Evolutionary conservation across 64 coral and sea anemone genomes (phyloP).

Genomic region (Orbicella faveolata): DNA sequence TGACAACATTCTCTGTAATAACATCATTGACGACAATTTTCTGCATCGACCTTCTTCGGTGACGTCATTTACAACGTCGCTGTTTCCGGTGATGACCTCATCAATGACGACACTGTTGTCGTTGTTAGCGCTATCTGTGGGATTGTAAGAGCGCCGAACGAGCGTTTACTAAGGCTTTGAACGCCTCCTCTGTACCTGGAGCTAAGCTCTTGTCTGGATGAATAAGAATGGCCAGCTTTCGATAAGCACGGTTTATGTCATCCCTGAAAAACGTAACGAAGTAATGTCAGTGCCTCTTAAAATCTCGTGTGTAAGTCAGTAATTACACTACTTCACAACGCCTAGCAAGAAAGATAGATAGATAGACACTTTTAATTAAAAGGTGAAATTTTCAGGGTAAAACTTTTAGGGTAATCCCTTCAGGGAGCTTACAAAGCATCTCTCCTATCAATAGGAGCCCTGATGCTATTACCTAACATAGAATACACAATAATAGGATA

Average conservation of each 20-base stretch:
- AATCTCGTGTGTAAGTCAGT: too few relatives aligned
- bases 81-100: not conserved
- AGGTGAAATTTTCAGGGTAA: not conserved
- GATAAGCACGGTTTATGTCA: constrained; percentile 96
- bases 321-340: too few relatives aligned
- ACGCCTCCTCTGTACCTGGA: constrained; percentile 93
- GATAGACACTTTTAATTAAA: not conserved
- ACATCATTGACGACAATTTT: too few relatives aligned
- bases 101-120: not conserved
- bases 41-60: not conserved
- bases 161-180: constrained; percentile 88
- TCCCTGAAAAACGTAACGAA: constrained; percentile 53
- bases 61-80: not conserved
- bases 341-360: too few relatives aligned
- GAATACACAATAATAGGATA: too few relatives aligned
- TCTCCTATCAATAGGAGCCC: too few relatives aligned
- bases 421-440: too few relatives aligned
- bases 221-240: constrained; percentile 87
- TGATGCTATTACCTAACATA: too few relatives aligned
- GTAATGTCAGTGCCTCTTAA: too few relatives aligned
- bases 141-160: constrained; percentile 76
- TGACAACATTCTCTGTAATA: too few relatives aligned
- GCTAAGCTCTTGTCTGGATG: constrained; percentile 98
- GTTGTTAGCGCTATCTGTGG: constrained; percentile 53
- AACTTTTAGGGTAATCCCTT: too few relatives aligned